Conservation (phyloP, 2,888 invertebrate species). For the Nipponacmea schrenckii region DNA sequence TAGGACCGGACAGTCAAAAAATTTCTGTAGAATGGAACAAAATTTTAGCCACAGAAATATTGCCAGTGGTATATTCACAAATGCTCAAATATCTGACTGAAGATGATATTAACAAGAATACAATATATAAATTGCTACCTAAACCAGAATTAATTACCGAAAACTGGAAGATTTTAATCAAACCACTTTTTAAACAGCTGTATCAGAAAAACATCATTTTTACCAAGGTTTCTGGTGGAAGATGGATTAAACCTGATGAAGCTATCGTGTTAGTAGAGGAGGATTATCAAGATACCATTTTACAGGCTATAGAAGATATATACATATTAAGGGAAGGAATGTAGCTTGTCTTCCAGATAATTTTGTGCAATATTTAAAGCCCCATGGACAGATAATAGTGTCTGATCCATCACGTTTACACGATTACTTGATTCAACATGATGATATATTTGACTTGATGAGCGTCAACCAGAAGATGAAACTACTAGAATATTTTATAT, state of each 20-base stretch:
- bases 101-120: slow-evolving; percentile 7
- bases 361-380: not conserved
- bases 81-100: slow-evolving; percentile 34
- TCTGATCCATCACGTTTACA: not conserved
- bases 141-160: slow-evolving; percentile 15
- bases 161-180: slow-evolving; percentile 43
- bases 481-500: slow-evolving; percentile 13
- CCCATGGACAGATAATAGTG: not conserved
- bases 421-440: not conserved
- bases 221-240: slow-evolving; percentile 4
- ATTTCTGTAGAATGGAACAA: slow-evolving; percentile 57
- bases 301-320: not conserved
- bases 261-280: not conserved
- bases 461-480: not conserved
- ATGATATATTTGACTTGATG: not conserved
- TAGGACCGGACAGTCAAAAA: slow-evolving; percentile 39
- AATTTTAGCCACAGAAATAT: slow-evolving; percentile 48
- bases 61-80: slow-evolving; percentile 45
- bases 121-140: slow-evolving; percentile 32
- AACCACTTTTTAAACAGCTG: slow-evolving; percentile 42
- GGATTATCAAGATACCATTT: not conserved
- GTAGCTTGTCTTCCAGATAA: not conserved
- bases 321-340: slow-evolving; percentile 6
- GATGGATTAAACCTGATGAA: slow-evolving; percentile 10
- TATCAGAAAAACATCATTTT: not conserved